Base-by-base conservation (phyloP, 2,113 vertebrate genomes). In the Rhineura floridana region DNA sequence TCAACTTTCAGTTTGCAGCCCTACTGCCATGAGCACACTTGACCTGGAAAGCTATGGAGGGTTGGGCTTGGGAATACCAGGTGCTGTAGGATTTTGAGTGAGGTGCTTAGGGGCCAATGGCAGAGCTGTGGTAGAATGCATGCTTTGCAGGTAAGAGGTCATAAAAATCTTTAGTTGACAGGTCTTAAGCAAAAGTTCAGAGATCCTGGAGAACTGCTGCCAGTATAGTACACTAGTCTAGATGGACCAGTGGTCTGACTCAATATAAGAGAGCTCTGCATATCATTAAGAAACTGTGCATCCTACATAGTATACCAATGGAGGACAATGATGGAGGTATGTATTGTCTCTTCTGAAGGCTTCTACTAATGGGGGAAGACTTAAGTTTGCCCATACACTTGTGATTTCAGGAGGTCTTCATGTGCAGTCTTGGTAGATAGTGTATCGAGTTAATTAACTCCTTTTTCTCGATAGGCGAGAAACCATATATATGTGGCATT, bases 401-500 rank as follows among this genome's bases (percentile, higher is more conserved):
- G 23, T 69, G 33, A 39, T 76, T n/a, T n/a, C 33, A 21, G 6
- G 23, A 86, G 3, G 1, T 48, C 23, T 25, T 84, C 11, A 67
- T 6, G 21, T 55, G 0, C 83, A 63, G 13, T 39, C 23, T 91
- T 90, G 36, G 23, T 79, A 67, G 46, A 25, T 50, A 77, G 9
- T 48, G 2, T 39, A 6, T 30, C 67, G 90, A 63, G 90, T 44
- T 92, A 92, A 91, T 78, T 44, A 46, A 1, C 30, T 87, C 33
- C 82, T 95, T 89, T 92, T 96, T 96, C 93, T 89, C 90, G 96
- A 79, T 94, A 98, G 97, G 97, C 92, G 98, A 98, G 94, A 98
- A 98, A 91, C 98, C 98, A 86, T 98, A 98, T 93, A 98, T 98
- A 94, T 98, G 98, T 96, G 97, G 97, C 95, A 98, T 98, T 95